phyloP scores from a whole-genome alignment of 2,797 vertebrate genomes.

The Acanthurus tractus region DNA sequence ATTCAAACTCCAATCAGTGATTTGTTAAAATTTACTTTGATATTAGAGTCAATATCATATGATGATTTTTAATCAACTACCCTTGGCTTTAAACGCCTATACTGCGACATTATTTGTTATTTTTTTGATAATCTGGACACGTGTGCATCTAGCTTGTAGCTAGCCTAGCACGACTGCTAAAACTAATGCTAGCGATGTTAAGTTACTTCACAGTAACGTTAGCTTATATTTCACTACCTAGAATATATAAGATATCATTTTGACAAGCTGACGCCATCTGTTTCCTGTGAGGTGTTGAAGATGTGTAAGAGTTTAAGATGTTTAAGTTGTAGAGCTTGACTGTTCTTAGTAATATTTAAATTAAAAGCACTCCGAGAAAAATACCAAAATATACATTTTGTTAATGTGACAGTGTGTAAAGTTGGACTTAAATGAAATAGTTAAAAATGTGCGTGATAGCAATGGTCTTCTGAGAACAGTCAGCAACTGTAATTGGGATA shows the following conservation, averaged over 20 bases:
- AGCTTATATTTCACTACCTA: background rate
- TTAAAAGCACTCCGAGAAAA: background rate
- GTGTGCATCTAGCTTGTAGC: conserved; percentile 78
- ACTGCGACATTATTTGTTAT: background rate
- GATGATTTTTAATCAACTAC: background rate
- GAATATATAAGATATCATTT: background rate
- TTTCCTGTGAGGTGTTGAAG: background rate
- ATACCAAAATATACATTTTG: background rate
- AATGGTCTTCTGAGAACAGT: background rate
- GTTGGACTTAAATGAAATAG: background rate
- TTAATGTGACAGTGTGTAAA: background rate
- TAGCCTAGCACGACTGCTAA: conserved; percentile 69
- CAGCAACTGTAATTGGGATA: background rate
- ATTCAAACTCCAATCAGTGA: conserved; percentile 65
- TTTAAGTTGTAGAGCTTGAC: background rate
- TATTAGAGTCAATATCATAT: background rate
- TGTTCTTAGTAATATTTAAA: background rate
- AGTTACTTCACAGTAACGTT: conserved; percentile 16
- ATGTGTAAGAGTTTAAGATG: background rate
- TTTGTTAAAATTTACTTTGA: conserved; percentile 6
- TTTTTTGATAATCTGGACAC: conserved; percentile 73
- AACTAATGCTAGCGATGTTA: conserved; percentile 58
- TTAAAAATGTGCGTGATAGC: background rate
- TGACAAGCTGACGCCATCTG: rapidly evolving
- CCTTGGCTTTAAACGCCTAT: background rate